These are phyloP conservation scores for Amaurobius ferox DNA, from an alignment of 2,888 invertebrate species.

Conservation along the genomic window DNA sequence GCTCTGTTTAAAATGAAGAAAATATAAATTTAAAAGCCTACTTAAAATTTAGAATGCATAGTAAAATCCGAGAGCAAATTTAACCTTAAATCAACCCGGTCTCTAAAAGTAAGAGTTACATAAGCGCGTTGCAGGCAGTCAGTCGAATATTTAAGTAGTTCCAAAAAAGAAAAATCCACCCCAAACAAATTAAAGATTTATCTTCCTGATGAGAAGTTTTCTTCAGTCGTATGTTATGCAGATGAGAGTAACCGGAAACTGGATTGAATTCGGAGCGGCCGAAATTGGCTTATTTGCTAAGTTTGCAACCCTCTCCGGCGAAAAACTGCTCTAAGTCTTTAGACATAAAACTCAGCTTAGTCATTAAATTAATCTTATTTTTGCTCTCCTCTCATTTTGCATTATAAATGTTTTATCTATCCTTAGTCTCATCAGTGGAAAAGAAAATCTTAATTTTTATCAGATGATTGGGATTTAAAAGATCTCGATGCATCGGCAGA, in stretches of 20 bases:
- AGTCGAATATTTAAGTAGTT: slow-evolving; percentile 39
- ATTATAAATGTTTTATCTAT: slow-evolving; percentile 16
- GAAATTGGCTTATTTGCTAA: slow-evolving; percentile 21
- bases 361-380: slow-evolving; percentile 22
- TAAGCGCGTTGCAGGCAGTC: slow-evolving; percentile 26
- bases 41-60: slow-evolving; percentile 12
- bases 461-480: slow-evolving; percentile 17
- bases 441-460: slow-evolving; percentile 18
- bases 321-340: slow-evolving; percentile 10
- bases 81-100: slow-evolving; percentile 24
- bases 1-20: not conserved
- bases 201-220: slow-evolving; percentile 19
- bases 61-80: slow-evolving; percentile 13
- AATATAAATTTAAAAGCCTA: not conserved
- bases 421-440: not conserved
- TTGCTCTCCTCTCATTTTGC: not conserved
- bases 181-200: slow-evolving; percentile 53
- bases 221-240: slow-evolving; percentile 18
- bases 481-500: not conserved
- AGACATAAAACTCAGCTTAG: not conserved
- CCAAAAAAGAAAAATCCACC: slow-evolving; percentile 12
- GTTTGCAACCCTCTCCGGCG: not conserved
- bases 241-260: slow-evolving; percentile 26
- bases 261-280: slow-evolving; percentile 14
- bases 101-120: slow-evolving; percentile 5